Evolutionary conservation across 1,140 invertebrate species (phyloP).

Genomic region (Lerema accius): DNA sequence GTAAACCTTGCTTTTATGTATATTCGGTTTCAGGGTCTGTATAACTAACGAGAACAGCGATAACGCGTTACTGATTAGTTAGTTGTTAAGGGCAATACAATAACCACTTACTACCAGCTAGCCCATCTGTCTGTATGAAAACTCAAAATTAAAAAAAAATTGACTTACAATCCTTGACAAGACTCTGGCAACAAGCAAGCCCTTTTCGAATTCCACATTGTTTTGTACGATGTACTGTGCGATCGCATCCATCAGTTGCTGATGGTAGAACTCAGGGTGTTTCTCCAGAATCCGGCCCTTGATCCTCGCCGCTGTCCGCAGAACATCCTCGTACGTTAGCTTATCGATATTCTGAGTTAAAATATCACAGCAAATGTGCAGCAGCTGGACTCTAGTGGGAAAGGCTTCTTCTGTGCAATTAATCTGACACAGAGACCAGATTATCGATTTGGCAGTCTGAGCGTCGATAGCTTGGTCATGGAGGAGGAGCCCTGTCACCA

Average conservation of each 20-base stretch:
- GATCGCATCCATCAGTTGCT: constrained; percentile 81
- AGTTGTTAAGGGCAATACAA: no score
- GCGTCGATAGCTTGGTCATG: constrained; percentile 72
- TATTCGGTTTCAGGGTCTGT: no score
- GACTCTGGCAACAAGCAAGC: constrained; percentile 75
- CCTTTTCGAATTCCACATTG: constrained; percentile 79
- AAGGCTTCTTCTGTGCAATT: constrained; percentile 59
- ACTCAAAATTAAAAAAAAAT: constrained; percentile 17
- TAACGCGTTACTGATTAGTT: no score
- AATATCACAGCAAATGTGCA: constrained; percentile 74
- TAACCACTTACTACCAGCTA: no score
- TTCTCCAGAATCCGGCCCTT: constrained; percentile 67
- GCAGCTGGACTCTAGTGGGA: constrained; percentile 70
- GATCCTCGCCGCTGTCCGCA: constrained; percentile 74
- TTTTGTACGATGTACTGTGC: constrained; percentile 76
- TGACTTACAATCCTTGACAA: constrained; percentile 83
- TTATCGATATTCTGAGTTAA: constrained; percentile 69
- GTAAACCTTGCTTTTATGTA: no score
- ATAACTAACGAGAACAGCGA: no score
- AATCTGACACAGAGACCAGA: constrained; percentile 80
- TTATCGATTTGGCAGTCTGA: constrained; percentile 72
- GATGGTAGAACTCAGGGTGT: constrained; percentile 83
- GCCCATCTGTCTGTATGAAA: no score
- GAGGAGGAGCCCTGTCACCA: constrained; percentile 74
- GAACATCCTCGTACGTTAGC: constrained; percentile 75